Evolutionary conservation across 2,113 vertebrate species (phyloP), one percentile per base, ranked within the genome.

Genomic region (Alethe diademata): DNA sequence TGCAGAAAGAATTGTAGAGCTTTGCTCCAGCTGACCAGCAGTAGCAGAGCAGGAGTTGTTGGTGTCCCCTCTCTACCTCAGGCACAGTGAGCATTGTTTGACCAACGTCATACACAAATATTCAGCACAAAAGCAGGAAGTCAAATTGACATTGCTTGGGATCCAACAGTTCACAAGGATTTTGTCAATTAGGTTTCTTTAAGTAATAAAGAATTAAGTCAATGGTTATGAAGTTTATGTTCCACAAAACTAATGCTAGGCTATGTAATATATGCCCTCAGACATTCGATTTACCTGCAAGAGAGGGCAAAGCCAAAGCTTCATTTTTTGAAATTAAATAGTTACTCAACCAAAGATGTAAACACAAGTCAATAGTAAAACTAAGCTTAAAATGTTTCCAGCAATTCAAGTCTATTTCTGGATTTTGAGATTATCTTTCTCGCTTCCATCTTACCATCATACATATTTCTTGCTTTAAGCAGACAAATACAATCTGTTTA

Each of bases 1-100:
- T 0, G 0, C 23, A 38, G 23, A 38, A 62, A 1, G 12, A 45
- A n/a, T 22, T 65, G 26, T 7, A n/a, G 26, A 45, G 35, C 22
- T 74, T 48, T 4, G 4, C 35, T 89, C 33, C 48, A 84, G 33
- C 23, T 70, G 60, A 71, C 19, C 2, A 2, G 48, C 24, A 75
- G 40, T 7, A 43, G 45, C 23, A 79, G 5, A 62, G 42, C 5
- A 0, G 54, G 50, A 58, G 25, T 54, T 78, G 26, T 2, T 85
- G 40, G 28, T 85, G 53, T 47, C 51, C 14, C 17, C 47, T 10
- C 28, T 45, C 26, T 65, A 42, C 28, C 18, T 43, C 61, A 26
- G 40, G 48, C 31, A 65, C 29, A 50, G 26, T 1, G 7, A 62
- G 19, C 18, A 12, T 35, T 72, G 3, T 71, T 56, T 67, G 61